Conservation (phyloP, 2,797 vertebrate genomes). For the Hydrolagus colliei region DNA sequence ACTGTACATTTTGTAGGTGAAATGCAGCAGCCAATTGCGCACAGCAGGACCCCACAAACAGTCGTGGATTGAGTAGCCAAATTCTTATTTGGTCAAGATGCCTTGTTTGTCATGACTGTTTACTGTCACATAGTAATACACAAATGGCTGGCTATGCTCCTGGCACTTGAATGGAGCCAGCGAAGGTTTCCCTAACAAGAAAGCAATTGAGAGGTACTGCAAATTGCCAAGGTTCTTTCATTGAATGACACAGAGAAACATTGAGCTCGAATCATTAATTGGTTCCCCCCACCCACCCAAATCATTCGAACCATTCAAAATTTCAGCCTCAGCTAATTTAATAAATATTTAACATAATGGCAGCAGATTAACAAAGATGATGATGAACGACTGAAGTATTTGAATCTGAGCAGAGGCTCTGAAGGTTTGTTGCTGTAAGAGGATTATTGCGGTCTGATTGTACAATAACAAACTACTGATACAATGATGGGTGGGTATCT, state of each 20-base stretch:
- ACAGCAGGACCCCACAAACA: no score
- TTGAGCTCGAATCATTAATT: background rate
- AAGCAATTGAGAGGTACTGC: background rate
- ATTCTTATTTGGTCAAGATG: no score
- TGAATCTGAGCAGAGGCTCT: background rate
- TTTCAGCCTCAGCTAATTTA: background rate
- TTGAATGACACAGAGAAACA: background rate
- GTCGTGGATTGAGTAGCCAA: no score
- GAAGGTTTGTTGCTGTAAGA: background rate
- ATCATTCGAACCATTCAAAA: background rate
- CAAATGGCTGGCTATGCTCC: background rate
- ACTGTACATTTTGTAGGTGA: no score
- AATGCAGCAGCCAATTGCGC: no score
- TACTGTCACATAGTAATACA: background rate
- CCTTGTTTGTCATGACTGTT: no score
- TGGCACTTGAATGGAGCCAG: background rate
- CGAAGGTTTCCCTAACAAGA: background rate
- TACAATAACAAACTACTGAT: background rate
- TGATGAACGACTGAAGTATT: background rate
- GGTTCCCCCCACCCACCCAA: background rate
- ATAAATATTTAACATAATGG: background rate
- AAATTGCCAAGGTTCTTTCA: constrained; percentile 7
- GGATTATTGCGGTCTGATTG: no score
- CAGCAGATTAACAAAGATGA: constrained; percentile 6
- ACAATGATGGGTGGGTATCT: background rate